A percentile compares a stretch with the other conserved stretches of the same genome.
These are phyloP conservation scores for Psix sp. DNA, from an alignment of 1,140 invertebrate species.

Conservation along the genomic window DNA sequence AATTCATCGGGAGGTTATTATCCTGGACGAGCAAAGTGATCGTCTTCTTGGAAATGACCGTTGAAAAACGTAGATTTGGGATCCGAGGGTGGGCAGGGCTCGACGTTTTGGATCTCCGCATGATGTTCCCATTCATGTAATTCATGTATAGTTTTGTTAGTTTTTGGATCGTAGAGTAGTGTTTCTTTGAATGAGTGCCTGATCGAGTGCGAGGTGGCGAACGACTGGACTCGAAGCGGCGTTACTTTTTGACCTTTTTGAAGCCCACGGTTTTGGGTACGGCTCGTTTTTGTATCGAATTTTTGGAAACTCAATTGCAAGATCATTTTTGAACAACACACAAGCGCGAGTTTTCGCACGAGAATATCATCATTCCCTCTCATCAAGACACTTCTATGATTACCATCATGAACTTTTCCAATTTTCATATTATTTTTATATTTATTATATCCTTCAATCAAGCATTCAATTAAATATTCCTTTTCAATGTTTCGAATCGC, in stretches of 20 bases:
- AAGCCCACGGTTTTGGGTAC: conserved; percentile 19
- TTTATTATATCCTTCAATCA: conserved; percentile 17
- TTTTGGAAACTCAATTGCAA: conserved; percentile 50
- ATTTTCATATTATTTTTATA: conserved; percentile 25
- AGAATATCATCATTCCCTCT: conserved; percentile 15
- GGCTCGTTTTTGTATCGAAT: conserved; percentile 67
- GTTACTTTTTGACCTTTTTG: conserved; percentile 50
- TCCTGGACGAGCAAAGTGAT: no score
- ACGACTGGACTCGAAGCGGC: conserved; percentile 10
- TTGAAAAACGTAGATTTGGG: conserved; percentile 10
- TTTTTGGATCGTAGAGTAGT: conserved; percentile 40
- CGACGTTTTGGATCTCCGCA: conserved; percentile 15
- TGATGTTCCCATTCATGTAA: conserved; percentile 23
- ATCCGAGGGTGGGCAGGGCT: neutral
- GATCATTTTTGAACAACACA: conserved; percentile 34
- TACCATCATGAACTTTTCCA: conserved; percentile 30
- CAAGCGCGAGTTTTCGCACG: conserved; percentile 63
- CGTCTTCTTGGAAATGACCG: conserved; percentile 8
- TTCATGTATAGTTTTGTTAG: conserved; percentile 33
- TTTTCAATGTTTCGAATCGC: conserved; percentile 66
- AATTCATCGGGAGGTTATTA: no score
- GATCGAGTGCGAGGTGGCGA: conserved; percentile 22
- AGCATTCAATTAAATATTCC: conserved; percentile 70
- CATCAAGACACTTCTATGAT: conserved; percentile 15
- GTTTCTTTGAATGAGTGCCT: conserved; percentile 15